Evolutionary conservation across 1,140 invertebrate genomes (phyloP).

Genomic region (Triops cancriformis): DNA sequence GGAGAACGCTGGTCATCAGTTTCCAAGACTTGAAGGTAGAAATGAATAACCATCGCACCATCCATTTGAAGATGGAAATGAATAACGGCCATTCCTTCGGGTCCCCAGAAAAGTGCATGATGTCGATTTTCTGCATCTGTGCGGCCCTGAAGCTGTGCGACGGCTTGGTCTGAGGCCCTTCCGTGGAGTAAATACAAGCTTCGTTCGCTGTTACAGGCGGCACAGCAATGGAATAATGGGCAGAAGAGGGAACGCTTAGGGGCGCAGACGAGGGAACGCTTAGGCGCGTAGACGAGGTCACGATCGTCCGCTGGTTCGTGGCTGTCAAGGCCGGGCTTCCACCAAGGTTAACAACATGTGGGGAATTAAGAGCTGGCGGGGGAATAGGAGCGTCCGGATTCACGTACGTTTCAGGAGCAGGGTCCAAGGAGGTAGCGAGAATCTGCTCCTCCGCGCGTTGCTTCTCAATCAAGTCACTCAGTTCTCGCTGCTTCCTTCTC

Average conservation of each 20-base stretch:
- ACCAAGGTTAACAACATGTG: background rate
- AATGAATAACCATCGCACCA: too few species aligned
- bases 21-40: background rate
- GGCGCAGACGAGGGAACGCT: too few species aligned
- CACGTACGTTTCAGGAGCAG: background rate
- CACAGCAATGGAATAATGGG: too few species aligned
- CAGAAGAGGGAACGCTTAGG: too few species aligned
- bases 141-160: background rate
- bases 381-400: background rate
- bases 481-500: background rate
- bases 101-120: slow-evolving; percentile 2
- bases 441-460: background rate
- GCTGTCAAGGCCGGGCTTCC: background rate
- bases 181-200: background rate
- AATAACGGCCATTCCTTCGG: slow-evolving; percentile 16
- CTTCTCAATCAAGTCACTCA: background rate
- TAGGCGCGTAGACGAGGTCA: background rate
- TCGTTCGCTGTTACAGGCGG: background rate
- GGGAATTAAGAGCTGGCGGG: background rate
- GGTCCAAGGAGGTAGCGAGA: background rate
- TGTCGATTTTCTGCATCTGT: slow-evolving; percentile 15
- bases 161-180: background rate
- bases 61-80: background rate
- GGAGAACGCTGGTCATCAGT: slow-evolving; percentile 13
- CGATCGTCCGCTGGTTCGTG: background rate